Evolutionary conservation across 2,797 vertebrate species (phyloP).

Genomic region (Mastacembelus armatus): DNA sequence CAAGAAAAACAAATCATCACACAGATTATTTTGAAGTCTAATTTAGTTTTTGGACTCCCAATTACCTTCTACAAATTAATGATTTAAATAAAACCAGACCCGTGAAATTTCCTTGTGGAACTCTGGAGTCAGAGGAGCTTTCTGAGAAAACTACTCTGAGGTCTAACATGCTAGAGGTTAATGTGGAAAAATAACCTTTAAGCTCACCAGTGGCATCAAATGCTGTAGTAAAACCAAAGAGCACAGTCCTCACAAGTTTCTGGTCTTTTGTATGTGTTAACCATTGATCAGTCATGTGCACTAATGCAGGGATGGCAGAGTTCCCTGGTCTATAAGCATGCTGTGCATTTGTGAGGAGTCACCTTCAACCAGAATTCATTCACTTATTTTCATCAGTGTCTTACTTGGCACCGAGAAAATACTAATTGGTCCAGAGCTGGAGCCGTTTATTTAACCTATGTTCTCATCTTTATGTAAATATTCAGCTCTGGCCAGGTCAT

Average conservation of each 20-base stretch:
- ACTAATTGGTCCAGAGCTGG: too few relatives aligned
- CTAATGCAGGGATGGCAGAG: not conserved
- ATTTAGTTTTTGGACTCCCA: too few relatives aligned
- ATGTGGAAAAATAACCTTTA: not conserved
- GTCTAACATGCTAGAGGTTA: not conserved
- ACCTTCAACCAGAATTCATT: too few relatives aligned
- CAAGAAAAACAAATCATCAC: not conserved
- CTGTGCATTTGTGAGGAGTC: too few relatives aligned
- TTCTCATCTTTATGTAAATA: not conserved
- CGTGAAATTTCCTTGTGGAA: not conserved
- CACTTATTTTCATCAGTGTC: too few relatives aligned
- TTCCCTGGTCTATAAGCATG: not conserved
- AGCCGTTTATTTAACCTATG: too few relatives aligned
- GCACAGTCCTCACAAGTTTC: not conserved
- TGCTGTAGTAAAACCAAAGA: not conserved
- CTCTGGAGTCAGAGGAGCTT: not conserved
- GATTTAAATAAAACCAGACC: not conserved
- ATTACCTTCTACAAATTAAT: too few relatives aligned
- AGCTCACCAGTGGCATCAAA: not conserved
- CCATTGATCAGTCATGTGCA: not conserved
- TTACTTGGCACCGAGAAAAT: too few relatives aligned
- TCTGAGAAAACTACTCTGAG: not conserved
- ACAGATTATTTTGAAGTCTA: too few relatives aligned
- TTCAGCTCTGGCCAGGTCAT: not conserved
- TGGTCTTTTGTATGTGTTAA: not conserved